A percentile compares a stretch with the other conserved stretches of the same genome.
These are phyloP conservation scores for Gonioctena quinquepunctata DNA, from an alignment of 1,140 invertebrate genomes.

Conservation along the genomic window DNA sequence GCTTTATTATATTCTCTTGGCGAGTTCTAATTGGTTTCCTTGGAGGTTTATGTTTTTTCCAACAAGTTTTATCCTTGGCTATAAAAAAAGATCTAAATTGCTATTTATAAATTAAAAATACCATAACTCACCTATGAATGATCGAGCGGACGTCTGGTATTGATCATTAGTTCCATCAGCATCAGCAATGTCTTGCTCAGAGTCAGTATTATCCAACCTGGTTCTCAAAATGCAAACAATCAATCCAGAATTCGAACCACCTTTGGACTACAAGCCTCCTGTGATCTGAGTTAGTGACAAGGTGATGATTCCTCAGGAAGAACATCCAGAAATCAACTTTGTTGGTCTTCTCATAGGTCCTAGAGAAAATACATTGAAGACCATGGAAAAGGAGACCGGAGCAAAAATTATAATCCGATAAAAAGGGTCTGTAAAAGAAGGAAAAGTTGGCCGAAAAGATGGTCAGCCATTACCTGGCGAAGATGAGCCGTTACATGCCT, in stretches of 20 bases:
- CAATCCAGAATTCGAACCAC: slow-evolving; percentile 98
- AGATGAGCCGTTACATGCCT: slow-evolving; percentile 99
- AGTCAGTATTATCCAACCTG: no score
- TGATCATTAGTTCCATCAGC: no score
- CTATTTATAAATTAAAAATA: no score
- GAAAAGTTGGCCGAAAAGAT: slow-evolving; percentile 97
- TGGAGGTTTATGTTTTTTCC: no score
- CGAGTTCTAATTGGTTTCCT: no score
- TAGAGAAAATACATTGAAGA: slow-evolving; percentile 98
- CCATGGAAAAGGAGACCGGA: slow-evolving; percentile 96
- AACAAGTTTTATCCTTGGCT: no score
- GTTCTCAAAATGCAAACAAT: slow-evolving; percentile 89
- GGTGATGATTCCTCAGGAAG: slow-evolving; percentile 99
- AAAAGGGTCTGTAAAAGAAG: slow-evolving; percentile 99
- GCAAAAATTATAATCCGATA: slow-evolving; percentile 99
- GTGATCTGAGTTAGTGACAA: slow-evolving; percentile 96
- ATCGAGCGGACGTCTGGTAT: no score
- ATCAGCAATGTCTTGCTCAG: no score
- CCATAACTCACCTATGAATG: no score
- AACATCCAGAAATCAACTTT: slow-evolving; percentile 99
- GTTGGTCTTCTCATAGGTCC: slow-evolving; percentile 98
- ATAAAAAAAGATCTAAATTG: no score
- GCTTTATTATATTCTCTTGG: no score
- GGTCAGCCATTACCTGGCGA: slow-evolving; percentile 98
- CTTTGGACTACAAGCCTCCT: slow-evolving; percentile 98